These are phyloP conservation scores for Myiagra hebetior DNA, from an alignment of 2,113 vertebrate species.

Conservation along the genomic window DNA sequence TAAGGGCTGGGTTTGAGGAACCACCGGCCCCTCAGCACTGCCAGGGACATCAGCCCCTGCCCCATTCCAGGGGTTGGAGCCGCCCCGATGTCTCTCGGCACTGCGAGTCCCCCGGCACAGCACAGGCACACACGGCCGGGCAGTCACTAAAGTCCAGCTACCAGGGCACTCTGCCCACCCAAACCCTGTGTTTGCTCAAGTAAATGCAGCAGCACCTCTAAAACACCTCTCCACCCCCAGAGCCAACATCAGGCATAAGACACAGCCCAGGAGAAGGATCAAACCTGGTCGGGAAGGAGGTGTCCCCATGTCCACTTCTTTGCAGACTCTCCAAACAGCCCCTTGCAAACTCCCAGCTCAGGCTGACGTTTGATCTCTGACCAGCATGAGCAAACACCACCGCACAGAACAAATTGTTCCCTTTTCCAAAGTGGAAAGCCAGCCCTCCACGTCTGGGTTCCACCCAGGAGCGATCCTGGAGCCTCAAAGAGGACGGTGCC, in stretches of 20 bases:
- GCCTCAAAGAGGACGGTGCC: background rate
- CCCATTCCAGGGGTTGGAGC: background rate
- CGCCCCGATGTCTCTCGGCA: fast-evolving
- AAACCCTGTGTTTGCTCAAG: background rate
- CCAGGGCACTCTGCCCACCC: fast-evolving
- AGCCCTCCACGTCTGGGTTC: background rate
- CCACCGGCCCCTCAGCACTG: background rate
- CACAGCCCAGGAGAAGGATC: background rate
- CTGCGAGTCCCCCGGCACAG: fast-evolving
- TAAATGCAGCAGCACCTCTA: background rate
- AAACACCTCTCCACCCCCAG: background rate
- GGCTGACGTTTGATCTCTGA: background rate
- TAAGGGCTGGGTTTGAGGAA: background rate
- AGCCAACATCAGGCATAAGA: background rate
- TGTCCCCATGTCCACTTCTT: background rate
- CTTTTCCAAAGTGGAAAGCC: background rate
- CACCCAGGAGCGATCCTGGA: background rate
- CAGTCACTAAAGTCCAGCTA: background rate
- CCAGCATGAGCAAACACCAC: background rate
- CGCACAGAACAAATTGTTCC: background rate
- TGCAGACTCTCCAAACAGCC: background rate
- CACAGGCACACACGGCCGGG: background rate
- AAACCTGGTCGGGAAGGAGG: background rate
- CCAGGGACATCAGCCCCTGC: background rate
- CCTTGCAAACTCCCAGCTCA: background rate